phyloP scores from a whole-genome alignment of 2,797 vertebrate species.

The Tadarida brasiliensis region DNA sequence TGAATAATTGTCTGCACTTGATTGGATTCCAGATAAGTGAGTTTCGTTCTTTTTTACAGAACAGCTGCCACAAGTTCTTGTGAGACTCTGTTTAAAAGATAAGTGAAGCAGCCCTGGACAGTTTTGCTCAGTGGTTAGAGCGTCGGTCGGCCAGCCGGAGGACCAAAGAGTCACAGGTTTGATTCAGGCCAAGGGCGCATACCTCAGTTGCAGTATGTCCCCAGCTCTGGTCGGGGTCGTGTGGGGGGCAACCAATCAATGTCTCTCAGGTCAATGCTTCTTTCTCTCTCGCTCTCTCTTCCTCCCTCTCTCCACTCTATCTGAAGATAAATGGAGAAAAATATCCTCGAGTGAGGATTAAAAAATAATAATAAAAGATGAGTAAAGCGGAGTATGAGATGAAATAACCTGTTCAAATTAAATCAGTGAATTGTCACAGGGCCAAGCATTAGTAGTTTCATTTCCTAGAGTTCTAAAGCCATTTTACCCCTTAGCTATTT shows the following conservation, averaged over 20 bases:
- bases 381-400: neutral
- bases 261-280: too few species aligned
- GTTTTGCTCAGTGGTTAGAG: too few species aligned
- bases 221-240: too few species aligned
- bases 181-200: too few species aligned
- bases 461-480: neutral
- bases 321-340: too few species aligned
- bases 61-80: constrained; percentile 2
- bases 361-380: neutral
- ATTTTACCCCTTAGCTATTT: neutral
- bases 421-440: neutral
- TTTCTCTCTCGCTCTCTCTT: too few species aligned
- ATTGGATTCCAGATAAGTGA: constrained; percentile 6
- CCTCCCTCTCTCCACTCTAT: too few species aligned
- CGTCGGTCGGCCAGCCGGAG: too few species aligned
- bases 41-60: neutral
- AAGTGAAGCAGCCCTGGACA: neutral
- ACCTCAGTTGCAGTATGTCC: too few species aligned
- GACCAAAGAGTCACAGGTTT: too few species aligned
- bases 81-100: neutral
- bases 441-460: neutral
- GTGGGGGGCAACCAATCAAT: too few species aligned
- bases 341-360: too few species aligned
- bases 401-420: constrained; percentile 4
- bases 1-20: neutral